Conservation (phyloP, 2,888 invertebrate species). For the Yponomeuta evonymella region DNA sequence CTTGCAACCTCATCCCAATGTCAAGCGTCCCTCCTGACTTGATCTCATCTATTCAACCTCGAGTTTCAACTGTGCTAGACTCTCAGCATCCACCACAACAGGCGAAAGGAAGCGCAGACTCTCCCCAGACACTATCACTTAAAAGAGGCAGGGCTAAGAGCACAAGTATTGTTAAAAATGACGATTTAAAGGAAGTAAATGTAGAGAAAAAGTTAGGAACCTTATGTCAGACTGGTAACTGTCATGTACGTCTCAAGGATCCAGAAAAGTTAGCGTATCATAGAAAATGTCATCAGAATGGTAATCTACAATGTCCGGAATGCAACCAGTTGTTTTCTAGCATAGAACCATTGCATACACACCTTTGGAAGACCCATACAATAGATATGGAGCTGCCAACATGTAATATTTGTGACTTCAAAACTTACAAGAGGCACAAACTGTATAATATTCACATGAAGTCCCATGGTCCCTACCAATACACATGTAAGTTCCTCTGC, state of each 20-base stretch:
- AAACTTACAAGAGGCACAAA: slow-evolving; percentile 81
- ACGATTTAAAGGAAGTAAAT: slow-evolving; percentile 27
- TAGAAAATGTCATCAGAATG: slow-evolving; percentile 76
- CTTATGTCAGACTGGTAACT: slow-evolving; percentile 72
- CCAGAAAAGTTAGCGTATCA: slow-evolving; percentile 79
- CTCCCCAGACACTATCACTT: slow-evolving; percentile 19
- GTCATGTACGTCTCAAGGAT: slow-evolving; percentile 74
- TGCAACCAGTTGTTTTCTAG: slow-evolving; percentile 75
- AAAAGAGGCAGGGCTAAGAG: slow-evolving; percentile 29
- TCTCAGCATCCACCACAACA: not conserved
- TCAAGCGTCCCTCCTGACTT: slow-evolving; percentile 61
- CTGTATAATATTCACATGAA: slow-evolving; percentile 84
- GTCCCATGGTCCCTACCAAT: slow-evolving; percentile 79
- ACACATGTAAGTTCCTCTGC: slow-evolving; percentile 4
- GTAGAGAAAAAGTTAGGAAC: slow-evolving; percentile 28
- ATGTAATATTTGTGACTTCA: slow-evolving; percentile 85
- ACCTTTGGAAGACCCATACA: slow-evolving; percentile 86
- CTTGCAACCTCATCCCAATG: slow-evolving; percentile 52
- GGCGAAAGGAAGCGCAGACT: not conserved
- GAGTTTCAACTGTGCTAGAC: slow-evolving; percentile 28
- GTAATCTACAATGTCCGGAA: slow-evolving; percentile 78
- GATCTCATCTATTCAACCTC: slow-evolving; percentile 57
- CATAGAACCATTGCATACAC: slow-evolving; percentile 84
- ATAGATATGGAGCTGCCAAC: slow-evolving; percentile 87
- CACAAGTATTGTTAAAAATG: slow-evolving; percentile 7